Evolutionary conservation across 2,113 vertebrate species (phyloP).

Genomic region (Oxyura jamaicensis): DNA sequence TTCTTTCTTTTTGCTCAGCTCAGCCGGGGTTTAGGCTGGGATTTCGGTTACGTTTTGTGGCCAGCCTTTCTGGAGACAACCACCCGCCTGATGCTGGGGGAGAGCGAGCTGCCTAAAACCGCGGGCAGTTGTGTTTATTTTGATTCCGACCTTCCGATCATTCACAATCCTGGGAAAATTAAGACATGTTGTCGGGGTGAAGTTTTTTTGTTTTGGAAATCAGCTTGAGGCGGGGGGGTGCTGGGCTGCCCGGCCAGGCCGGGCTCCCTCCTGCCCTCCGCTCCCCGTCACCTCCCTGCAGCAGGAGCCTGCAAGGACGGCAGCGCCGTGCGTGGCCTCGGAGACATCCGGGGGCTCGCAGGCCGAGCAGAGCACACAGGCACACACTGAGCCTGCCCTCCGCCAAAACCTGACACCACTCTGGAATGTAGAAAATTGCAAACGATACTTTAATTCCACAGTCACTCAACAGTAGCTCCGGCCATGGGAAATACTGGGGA

Average conservation of each 20-base stretch:
- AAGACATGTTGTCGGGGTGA: background rate
- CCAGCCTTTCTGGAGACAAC: constrained; percentile 68
- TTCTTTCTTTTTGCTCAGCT: background rate
- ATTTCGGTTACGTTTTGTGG: constrained; percentile 53
- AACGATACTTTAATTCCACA: constrained; percentile 51
- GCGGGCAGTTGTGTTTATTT: background rate
- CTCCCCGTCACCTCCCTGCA: background rate
- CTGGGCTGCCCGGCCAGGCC: background rate
- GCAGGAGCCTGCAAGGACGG: background rate
- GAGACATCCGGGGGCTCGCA: background rate
- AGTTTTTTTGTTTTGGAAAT: constrained; percentile 1
- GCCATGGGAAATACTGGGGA: constrained; percentile 43
- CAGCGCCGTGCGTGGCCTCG: rapidly evolving
- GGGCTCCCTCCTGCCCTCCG: background rate
- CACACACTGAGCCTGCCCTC: background rate
- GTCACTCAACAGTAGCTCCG: constrained; percentile 24
- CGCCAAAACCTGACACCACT: background rate
- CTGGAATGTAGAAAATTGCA: constrained; percentile 56
- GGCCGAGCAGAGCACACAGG: background rate
- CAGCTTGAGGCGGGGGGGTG: background rate
- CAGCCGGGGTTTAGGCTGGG: constrained; percentile 27
- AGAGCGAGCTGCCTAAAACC: constrained; percentile 22
- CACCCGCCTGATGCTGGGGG: background rate
- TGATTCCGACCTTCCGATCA: constrained; percentile 3
- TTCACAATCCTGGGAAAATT: constrained; percentile 42